Conservation (phyloP, 2,113 vertebrate species). For the Plectropomus leopardus region DNA sequence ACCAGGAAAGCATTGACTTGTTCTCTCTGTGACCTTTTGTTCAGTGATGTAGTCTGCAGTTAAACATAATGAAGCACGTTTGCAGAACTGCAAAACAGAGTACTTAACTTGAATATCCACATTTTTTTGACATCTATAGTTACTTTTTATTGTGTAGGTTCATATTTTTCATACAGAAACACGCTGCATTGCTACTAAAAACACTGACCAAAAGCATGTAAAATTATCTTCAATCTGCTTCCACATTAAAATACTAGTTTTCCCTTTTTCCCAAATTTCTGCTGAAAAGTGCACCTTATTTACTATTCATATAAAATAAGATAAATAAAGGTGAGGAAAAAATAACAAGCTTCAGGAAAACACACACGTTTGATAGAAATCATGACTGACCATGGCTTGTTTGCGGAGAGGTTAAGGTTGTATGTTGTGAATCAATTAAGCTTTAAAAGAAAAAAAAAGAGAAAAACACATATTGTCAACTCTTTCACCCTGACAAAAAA, state of each 20-base stretch:
- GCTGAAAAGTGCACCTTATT: too few species aligned
- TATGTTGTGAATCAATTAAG: too few species aligned
- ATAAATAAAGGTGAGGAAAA: not conserved
- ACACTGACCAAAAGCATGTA: not conserved
- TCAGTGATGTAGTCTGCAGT: not conserved
- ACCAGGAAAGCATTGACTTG: not conserved
- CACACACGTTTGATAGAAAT: not conserved
- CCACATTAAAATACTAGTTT: not conserved
- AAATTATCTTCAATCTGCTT: not conserved
- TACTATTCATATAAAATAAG: not conserved
- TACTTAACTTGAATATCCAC: too few species aligned
- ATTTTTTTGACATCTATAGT: not conserved
- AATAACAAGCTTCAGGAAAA: not conserved
- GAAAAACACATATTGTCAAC: too few species aligned
- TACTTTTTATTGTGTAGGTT: not conserved
- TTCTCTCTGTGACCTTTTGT: slow-evolving; percentile 2
- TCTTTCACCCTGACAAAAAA: not conserved
- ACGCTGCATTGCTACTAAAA: not conserved
- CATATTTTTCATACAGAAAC: not conserved
- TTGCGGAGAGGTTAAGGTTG: not conserved
- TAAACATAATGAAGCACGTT: not conserved
- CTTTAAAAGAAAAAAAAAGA: too few species aligned
- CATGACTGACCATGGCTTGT: not conserved
- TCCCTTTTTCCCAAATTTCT: not conserved
- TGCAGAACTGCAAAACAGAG: not conserved